phyloP scores from a whole-genome alignment of 2,888 invertebrate genomes.

The Amphipoea lucens region DNA sequence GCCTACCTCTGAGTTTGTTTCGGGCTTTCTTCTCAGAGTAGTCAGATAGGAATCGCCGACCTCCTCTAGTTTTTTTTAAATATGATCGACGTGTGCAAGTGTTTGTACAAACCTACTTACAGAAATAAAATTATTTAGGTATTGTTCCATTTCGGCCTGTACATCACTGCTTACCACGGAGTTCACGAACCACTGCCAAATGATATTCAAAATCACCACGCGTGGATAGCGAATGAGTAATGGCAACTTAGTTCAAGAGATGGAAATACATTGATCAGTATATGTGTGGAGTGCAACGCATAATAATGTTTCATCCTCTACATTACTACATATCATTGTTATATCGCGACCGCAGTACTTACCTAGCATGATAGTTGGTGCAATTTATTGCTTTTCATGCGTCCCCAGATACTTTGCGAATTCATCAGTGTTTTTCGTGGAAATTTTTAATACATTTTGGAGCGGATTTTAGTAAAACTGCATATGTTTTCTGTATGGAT shows the following conservation, averaged over 20 bases:
- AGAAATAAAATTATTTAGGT: neutral
- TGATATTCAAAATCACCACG: neutral
- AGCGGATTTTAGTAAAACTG: neutral
- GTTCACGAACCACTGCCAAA: neutral
- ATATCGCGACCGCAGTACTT: conserved; percentile 49
- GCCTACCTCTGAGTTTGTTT: no score
- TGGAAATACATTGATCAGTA: conserved; percentile 56
- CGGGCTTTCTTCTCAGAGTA: no score
- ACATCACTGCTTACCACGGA: neutral
- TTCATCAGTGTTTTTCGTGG: conserved; percentile 49
- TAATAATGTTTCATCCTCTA: conserved; percentile 56
- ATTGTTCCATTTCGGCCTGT: neutral
- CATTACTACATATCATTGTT: conserved; percentile 58
- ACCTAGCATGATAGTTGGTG: conserved; percentile 45
- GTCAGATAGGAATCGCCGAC: no score
- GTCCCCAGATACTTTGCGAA: conserved; percentile 49
- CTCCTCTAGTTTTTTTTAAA: no score
- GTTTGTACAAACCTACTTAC: neutral
- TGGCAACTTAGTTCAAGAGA: conserved; percentile 42
- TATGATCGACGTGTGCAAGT: no score
- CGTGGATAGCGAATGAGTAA: conserved; percentile 12
- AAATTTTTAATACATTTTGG: conserved; percentile 24
- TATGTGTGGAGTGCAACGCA: conserved; percentile 54
- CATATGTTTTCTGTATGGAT: conserved; percentile 1
- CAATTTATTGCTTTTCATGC: conserved; percentile 58